A percentile compares a stretch with the other conserved stretches of the same genome.
Conservation (phyloP, 2,797 vertebrate species). For the Morus bassanus region DNA sequence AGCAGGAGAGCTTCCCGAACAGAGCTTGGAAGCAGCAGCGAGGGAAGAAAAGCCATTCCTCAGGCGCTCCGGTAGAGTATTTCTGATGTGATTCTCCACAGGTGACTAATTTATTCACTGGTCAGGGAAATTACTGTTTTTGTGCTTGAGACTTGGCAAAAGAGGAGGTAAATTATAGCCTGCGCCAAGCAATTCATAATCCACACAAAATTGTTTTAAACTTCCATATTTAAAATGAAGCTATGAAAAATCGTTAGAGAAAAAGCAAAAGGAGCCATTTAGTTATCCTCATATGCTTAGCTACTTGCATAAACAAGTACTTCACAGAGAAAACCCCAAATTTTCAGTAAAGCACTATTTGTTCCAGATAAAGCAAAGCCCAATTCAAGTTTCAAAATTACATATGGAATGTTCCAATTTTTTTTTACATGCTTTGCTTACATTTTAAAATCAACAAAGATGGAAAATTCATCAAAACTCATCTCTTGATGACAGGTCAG, state of each 20-base stretch:
- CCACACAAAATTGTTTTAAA: not conserved
- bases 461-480: not conserved
- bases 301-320: not conserved
- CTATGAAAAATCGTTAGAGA: not conserved
- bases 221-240: not conserved
- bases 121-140: not conserved
- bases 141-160: not conserved
- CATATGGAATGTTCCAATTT: not conserved
- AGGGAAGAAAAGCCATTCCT: not conserved
- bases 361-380: not conserved
- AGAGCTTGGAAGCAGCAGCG: not conserved
- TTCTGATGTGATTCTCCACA: not conserved
- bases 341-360: not conserved
- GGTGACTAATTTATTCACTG: not conserved
- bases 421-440: not conserved
- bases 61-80: not conserved
- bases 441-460: not conserved
- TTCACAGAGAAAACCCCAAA: not conserved
- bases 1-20: not conserved
- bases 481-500: not conserved
- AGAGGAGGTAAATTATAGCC: not conserved
- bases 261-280: not conserved
- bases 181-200: not conserved
- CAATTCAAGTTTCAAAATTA: not conserved
- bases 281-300: not conserved